These are phyloP conservation scores for Aramus guarauna DNA, from an alignment of 2,113 vertebrate species.

Conservation along the genomic window DNA sequence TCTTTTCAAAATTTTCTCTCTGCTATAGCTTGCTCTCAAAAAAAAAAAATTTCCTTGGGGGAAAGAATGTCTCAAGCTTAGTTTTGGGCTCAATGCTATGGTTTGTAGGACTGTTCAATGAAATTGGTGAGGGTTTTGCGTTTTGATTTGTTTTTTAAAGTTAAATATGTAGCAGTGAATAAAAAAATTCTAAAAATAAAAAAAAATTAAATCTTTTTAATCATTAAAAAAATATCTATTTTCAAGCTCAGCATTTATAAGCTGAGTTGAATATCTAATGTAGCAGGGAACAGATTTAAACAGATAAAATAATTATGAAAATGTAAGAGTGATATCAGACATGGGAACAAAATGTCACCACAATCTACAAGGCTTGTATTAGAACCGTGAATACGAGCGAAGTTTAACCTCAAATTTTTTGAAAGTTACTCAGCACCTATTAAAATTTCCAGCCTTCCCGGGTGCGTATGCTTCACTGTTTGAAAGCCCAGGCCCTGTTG, in stretches of 20 bases:
- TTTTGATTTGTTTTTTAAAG: neutral
- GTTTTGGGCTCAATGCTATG: neutral
- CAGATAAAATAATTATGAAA: neutral
- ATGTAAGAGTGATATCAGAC: neutral
- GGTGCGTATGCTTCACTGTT: neutral
- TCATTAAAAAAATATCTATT: neutral
- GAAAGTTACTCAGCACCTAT: neutral
- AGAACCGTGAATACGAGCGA: neutral
- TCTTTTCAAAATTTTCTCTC: neutral
- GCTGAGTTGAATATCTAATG: neutral
- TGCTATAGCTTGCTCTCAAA: neutral
- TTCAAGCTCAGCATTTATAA: neutral
- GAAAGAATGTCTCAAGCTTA: neutral
- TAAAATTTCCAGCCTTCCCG: neutral
- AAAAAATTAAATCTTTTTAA: neutral
- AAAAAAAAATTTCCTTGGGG: neutral
- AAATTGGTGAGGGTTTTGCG: neutral
- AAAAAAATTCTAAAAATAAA: neutral
- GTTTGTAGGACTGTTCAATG: neutral
- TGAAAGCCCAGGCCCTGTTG: neutral
- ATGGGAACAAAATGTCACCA: neutral
- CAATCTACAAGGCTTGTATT: neutral
- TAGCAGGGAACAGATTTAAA: neutral
- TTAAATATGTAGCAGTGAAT: neutral
- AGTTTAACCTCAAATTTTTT: neutral